phyloP scores from a whole-genome alignment of 2,797 vertebrate genomes.

The Vultur gryphus region DNA sequence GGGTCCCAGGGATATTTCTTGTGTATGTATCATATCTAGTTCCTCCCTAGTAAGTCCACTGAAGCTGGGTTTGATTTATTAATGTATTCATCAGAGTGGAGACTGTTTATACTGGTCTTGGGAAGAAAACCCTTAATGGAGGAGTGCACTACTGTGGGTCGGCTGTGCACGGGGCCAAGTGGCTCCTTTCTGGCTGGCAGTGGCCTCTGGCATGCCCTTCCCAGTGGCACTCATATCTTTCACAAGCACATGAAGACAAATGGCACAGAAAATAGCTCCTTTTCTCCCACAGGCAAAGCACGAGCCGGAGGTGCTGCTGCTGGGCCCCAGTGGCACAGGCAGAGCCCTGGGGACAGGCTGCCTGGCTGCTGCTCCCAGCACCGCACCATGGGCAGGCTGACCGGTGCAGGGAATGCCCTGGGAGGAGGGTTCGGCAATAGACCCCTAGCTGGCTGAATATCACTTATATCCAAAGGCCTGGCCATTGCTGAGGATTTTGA shows the following conservation, averaged over 20 bases:
- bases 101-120: neutral
- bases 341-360: neutral
- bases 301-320: neutral
- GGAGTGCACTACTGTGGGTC: neutral
- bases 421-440: neutral
- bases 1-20: neutral
- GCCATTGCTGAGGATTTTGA: neutral
- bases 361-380: neutral
- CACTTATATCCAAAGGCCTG: neutral
- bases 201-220: neutral
- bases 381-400: neutral
- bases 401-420: neutral
- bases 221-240: neutral
- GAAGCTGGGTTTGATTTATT: neutral
- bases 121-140: neutral
- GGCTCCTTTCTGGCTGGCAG: neutral
- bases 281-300: neutral
- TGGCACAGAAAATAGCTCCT: neutral
- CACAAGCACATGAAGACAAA: neutral
- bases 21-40: neutral
- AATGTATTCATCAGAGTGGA: neutral
- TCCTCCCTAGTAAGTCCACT: neutral
- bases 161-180: neutral
- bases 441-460: no score
- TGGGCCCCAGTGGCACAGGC: rapidly evolving